Base-by-base conservation (phyloP, 2,113 vertebrate genomes). In the Macaca nemestrina region DNA sequence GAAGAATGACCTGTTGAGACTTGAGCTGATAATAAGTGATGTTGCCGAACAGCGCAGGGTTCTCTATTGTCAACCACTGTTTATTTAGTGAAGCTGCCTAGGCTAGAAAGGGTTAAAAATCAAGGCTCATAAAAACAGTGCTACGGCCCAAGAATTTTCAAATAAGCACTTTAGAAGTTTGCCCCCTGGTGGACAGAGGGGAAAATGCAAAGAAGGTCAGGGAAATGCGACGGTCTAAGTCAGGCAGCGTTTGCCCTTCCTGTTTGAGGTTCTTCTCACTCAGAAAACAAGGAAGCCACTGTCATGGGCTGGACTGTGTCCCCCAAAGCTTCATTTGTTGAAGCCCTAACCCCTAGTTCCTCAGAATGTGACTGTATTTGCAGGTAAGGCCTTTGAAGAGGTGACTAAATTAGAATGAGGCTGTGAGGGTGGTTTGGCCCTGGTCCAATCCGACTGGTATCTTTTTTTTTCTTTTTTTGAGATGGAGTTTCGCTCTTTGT, bases 181-280 rank as follows among this genome's bases (percentile, higher is more conserved):
- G 75, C 95, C 93, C 87, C 95, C 96, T 96, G 22, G 89, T 93
- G 97, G 97, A 94, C 32, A 93, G 38, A 93, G 20, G n/a, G 90
- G 70, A 85, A 97, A 96, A 32, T 43, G 43, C 92, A 92, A 2
- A 5, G 3, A n/a, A 6, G 14, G 55, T 96, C 67, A 86, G 48
- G 18, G 43, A 84, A 81, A 48, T 1, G 0, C 0, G 38, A 43
- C 0, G 55, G 0, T n/a, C 25, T 45, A 22, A 55, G 20, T 16
- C 20, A 82, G 52, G 50, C 57, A 8, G 52, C 16, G 1, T 6
- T 7, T 16, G 7, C 17, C 17, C n/a, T 12, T 12, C 18, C 6
- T 0, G 7, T 38, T 75, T n/a, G 55, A 38, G 11, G 32, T 22
- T 50, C 14, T 79, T 73, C 79, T 48, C 48, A 52, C 17, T 38